Conservation (phyloP, 2,113 vertebrate species). For the Illadopsis cleaveri region DNA sequence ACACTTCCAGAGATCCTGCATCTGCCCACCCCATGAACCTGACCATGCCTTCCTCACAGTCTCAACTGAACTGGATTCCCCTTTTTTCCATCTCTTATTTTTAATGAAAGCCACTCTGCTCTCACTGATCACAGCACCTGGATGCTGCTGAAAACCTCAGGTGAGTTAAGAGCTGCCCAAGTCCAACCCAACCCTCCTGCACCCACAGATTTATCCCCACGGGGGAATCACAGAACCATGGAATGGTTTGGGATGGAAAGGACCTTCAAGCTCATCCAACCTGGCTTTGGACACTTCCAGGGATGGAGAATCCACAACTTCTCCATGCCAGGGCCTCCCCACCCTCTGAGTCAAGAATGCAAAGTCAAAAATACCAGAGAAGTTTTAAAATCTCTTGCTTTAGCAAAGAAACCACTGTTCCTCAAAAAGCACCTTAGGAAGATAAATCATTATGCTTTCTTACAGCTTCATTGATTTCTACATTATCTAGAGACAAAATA, state of each 20-base stretch:
- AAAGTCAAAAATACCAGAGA: neutral
- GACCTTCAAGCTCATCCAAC: neutral
- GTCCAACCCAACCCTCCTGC: neutral
- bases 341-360: neutral
- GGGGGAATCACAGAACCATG: neutral
- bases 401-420: neutral
- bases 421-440: neutral
- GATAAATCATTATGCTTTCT: neutral
- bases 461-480: slow-evolving; percentile 37
- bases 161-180: neutral
- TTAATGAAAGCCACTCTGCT: neutral
- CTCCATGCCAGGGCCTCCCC: neutral
- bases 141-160: neutral
- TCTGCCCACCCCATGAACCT: neutral
- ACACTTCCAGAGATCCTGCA: neutral
- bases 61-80: neutral
- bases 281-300: neutral
- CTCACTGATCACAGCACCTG: rapidly evolving
- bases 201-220: neutral
- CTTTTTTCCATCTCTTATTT: neutral
- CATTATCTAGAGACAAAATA: slow-evolving; percentile 33
- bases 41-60: neutral
- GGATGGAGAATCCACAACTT: neutral
- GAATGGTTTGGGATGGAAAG: neutral
- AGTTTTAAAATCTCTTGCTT: neutral